Evolutionary conservation across 1,140 invertebrate genomes (phyloP), one percentile per base, ranked within the genome.

Genomic region (Mactra quadrangularis): DNA sequence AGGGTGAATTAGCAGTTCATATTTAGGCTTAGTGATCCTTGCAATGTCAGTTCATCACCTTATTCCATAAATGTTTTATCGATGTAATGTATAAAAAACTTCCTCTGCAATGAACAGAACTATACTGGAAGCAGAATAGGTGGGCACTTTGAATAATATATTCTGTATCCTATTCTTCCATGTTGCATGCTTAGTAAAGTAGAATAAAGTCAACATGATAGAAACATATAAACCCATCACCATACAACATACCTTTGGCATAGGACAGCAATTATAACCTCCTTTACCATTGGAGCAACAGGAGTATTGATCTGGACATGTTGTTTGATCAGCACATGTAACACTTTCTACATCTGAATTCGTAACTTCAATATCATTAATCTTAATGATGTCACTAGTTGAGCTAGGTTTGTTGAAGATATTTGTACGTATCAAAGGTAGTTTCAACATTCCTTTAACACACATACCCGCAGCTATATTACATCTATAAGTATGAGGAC

Each of bases 401-500:
- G 31, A 29, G 29, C 25, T 62, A 3, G 7, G 22, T 31, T 15
- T 62, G 7, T 55, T 55, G 19, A 22, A 7, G n/a, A 22, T 19
- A 22, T 35, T 62, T 52, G 57, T 47, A n/a, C 19, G 13, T 13
- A 64, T 50, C 57, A 7, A 64, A 17, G 38, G 74, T 7, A 77
- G 33, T 17, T 50, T 60, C 25, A 77, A 4, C n/a, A 52, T 3
- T 31, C 53, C 62, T 52, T 25, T 29, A 3, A 47, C 29, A 59
- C 82, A 83, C 25, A 19, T 33, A 25, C 60, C 52, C 31, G 38
- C 22, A 33, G 38, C 19, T 13, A 76, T 27, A 59, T 87, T 68
- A 82, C 87, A 89, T 15, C 60, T 79, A n/a, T 77, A 83, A 15
- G 86, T 83, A 45, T 47, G 33, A 9, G 86, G 87, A 83, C 87